phyloP scores from a whole-genome alignment of 2,113 vertebrate genomes.

The Plecturocebus donacophilus region DNA sequence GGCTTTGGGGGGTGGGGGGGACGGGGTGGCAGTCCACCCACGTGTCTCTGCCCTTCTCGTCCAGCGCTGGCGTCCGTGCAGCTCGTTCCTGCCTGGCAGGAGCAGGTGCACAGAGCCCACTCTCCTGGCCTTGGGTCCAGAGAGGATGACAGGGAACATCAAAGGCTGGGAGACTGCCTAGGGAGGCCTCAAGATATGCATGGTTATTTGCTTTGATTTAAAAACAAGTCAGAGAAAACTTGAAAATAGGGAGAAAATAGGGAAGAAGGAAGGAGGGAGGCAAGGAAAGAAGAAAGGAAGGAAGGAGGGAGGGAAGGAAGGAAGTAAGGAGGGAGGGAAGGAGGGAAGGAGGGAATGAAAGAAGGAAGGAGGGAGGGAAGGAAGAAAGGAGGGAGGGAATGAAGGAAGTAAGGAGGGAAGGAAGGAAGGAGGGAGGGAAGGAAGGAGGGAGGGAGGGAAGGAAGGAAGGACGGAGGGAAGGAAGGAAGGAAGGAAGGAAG shows the following conservation, averaged over 20 bases:
- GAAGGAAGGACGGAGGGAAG: accelerated
- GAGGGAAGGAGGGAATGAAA: accelerated
- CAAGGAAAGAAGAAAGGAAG: accelerated
- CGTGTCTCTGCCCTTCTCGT: not conserved
- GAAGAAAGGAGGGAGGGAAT: not conserved
- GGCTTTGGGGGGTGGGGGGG: accelerated
- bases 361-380: accelerated
- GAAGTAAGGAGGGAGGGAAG: accelerated
- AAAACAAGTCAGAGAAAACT: not conserved
- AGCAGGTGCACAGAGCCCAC: not conserved
- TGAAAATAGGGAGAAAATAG: not conserved
- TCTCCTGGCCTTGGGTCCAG: not conserved
- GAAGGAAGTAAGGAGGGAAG: accelerated
- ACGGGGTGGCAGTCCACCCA: no score
- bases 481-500: accelerated
- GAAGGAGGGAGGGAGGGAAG: accelerated
- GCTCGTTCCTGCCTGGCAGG: accelerated
- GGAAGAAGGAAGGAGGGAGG: no score
- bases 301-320: no score
- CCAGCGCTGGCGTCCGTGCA: accelerated
- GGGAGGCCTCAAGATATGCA: not conserved
- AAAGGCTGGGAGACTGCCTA: not conserved
- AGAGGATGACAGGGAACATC: not conserved
- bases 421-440: accelerated
- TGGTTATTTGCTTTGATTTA: not conserved